These are phyloP conservation scores for Synergus itoensis DNA, from an alignment of 2,888 invertebrate genomes.

Conservation along the genomic window DNA sequence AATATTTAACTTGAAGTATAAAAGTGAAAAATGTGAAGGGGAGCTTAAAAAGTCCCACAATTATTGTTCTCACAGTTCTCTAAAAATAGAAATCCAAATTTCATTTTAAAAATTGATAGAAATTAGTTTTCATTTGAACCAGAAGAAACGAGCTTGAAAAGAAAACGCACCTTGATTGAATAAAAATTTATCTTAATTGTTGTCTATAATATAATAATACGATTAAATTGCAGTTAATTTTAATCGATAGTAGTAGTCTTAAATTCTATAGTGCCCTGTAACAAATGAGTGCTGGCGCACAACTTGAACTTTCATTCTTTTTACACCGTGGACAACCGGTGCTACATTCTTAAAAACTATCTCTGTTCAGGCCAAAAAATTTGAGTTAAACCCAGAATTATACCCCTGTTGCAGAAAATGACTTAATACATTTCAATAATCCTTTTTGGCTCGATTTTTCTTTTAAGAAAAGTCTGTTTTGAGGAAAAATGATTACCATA, in stretches of 20 bases:
- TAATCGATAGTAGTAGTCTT: conserved; percentile 15
- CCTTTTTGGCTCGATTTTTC: conserved; percentile 5
- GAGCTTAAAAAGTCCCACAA: neutral
- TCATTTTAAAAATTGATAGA: neutral
- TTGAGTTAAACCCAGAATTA: conserved; percentile 1
- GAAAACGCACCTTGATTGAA: neutral
- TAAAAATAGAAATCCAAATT: neutral
- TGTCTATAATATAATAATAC: neutral
- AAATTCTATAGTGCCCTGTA: conserved; percentile 37
- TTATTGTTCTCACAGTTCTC: neutral
- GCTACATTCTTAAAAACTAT: conserved; percentile 13
- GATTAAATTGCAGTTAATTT: neutral
- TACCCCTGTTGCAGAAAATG: conserved; percentile 20
- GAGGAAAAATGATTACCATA: conserved; percentile 84
- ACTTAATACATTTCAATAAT: conserved; percentile 28
- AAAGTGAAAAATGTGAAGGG: conserved; percentile 63
- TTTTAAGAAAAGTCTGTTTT: conserved; percentile 13
- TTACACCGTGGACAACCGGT: conserved; percentile 4
- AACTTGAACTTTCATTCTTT: neutral
- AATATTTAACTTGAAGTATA: conserved; percentile 55
- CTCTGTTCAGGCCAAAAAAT: conserved; percentile 19
- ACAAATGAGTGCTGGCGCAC: conserved; percentile 29
- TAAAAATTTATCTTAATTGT: conserved; percentile 17
- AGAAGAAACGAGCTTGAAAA: neutral
- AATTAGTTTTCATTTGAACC: neutral